Evolutionary conservation across 1,140 invertebrate species (phyloP).

Genomic region (Cataglyphis hispanica): DNA sequence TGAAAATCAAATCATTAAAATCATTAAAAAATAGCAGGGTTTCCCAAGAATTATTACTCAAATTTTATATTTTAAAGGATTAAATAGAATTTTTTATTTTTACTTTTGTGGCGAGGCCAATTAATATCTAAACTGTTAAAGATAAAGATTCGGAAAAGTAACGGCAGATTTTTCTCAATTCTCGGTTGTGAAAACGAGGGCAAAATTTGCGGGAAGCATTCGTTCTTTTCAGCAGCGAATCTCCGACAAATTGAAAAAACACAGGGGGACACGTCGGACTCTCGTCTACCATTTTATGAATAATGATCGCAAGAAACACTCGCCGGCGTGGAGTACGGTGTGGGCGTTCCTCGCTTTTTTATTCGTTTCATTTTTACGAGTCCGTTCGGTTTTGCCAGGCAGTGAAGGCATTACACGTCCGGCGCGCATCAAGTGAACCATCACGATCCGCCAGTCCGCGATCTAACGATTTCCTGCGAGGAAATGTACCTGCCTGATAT

Average conservation of each 20-base stretch:
- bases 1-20: not conserved
- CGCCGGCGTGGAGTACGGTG: slow-evolving; percentile 63
- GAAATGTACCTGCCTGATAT: slow-evolving; percentile 45
- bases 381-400: slow-evolving; percentile 63
- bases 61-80: not conserved
- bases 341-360: slow-evolving; percentile 75
- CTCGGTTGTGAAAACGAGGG: not conserved
- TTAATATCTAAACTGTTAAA: not conserved
- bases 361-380: slow-evolving; percentile 73
- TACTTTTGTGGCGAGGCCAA: too few relatives aligned
- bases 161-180: not conserved
- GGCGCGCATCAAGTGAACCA: slow-evolving; percentile 73
- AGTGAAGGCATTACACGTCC: slow-evolving; percentile 66
- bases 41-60: not conserved
- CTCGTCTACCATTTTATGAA: slow-evolving; percentile 76
- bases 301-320: slow-evolving; percentile 78
- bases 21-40: not conserved
- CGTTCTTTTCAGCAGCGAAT: slow-evolving; percentile 7
- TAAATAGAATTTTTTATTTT: not conserved
- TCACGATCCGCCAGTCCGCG: slow-evolving; percentile 61
- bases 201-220: slow-evolving; percentile 41
- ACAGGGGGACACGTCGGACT: slow-evolving; percentile 46
- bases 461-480: slow-evolving; percentile 76
- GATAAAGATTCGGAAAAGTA: too few relatives aligned
- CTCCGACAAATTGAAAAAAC: slow-evolving; percentile 48